phyloP scores from a whole-genome alignment of 2,113 vertebrate species.

The Pelmatolapia mariae region DNA sequence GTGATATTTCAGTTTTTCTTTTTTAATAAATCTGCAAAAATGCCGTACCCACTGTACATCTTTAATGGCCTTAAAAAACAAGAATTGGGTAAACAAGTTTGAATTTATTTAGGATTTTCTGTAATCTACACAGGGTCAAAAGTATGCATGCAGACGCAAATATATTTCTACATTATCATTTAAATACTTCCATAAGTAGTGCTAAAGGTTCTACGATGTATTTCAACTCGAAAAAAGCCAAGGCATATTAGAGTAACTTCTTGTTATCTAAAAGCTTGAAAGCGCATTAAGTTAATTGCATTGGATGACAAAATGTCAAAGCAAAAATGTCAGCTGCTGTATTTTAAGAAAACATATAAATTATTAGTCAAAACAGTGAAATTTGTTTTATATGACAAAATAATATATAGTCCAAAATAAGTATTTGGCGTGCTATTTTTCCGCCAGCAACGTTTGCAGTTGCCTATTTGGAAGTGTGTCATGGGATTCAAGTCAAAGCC shows the following conservation, averaged over 20 bases:
- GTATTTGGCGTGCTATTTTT: neutral
- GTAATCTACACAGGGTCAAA: neutral
- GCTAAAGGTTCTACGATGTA: neutral
- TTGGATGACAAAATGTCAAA: neutral
- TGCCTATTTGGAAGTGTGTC: neutral
- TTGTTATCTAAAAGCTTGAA: neutral
- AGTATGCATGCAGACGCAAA: neutral
- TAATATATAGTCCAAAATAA: neutral
- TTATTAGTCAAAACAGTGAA: neutral
- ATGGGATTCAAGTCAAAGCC: neutral
- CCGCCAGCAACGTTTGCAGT: neutral
- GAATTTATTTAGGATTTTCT: neutral
- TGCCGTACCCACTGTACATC: neutral
- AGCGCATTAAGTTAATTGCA: neutral
- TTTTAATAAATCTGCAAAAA: neutral
- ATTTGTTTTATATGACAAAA: neutral
- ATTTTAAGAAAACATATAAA: neutral
- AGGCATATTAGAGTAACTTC: neutral
- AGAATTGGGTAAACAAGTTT: neutral
- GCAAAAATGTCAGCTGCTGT: neutral
- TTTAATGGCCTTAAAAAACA: neutral
- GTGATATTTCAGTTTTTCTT: neutral
- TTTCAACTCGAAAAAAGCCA: neutral
- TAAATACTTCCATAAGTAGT: neutral
- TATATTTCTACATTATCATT: neutral